Evolutionary conservation across 2,888 invertebrate species (phyloP).

Genomic region (Lutraria lutraria): DNA sequence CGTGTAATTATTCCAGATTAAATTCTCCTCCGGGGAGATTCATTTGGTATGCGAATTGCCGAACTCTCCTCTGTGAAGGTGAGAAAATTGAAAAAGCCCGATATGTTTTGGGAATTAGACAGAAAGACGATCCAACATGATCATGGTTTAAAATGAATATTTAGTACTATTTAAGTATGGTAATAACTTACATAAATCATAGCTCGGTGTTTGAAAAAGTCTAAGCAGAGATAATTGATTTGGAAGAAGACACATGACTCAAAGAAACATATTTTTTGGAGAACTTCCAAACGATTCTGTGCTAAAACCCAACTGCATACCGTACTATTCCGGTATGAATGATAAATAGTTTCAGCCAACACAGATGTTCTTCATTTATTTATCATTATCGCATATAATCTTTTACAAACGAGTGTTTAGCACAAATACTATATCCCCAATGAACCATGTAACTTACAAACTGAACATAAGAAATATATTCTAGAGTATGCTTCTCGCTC

Average conservation of each 20-base stretch:
- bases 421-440: background rate
- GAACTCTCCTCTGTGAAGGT: constrained; percentile 10
- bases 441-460: background rate
- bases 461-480: background rate
- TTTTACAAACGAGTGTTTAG: background rate
- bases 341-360: constrained; percentile 10
- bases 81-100: constrained; percentile 11
- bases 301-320: background rate
- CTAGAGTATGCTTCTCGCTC: background rate
- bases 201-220: constrained; percentile 11
- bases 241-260: background rate
- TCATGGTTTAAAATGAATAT: constrained; percentile 10
- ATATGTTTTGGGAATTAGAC: background rate
- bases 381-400: constrained; percentile 25
- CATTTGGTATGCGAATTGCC: constrained; percentile 10
- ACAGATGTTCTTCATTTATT: constrained; percentile 18
- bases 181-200: constrained; percentile 12
- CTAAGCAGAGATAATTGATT: constrained; percentile 3
- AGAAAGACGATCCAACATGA: background rate
- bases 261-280: background rate
- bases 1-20: constrained; percentile 27
- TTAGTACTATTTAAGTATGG: background rate
- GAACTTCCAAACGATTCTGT: background rate
- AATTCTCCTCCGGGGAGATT: constrained; percentile 15
- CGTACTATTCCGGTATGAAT: constrained; percentile 2